These are phyloP conservation scores for Remorina albescens DNA, from an alignment of 2,797 vertebrate genomes.

Conservation along the genomic window DNA sequence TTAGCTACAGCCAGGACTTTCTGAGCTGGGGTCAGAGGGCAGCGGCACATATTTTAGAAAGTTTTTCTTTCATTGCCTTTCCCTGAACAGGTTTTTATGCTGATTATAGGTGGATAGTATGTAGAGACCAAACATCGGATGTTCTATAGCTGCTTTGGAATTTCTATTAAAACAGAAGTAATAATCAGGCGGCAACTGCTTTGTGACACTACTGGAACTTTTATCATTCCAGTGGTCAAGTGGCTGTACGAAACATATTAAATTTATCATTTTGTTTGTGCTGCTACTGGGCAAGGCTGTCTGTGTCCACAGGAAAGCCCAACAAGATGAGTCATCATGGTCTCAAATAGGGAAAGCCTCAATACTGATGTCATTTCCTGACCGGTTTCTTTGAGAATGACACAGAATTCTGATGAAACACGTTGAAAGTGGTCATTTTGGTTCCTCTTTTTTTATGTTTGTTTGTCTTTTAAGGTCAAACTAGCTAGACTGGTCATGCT, in stretches of 20 bases:
- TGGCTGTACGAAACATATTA: conserved; percentile 13
- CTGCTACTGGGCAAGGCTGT: conserved; percentile 55
- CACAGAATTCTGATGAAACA: conserved; percentile 69
- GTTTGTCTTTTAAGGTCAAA: not conserved
- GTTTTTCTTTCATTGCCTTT: not conserved
- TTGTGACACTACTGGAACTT: conserved; percentile 7
- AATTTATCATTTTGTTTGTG: conserved; percentile 24
- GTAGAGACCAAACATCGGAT: not conserved
- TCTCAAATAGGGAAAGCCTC: conserved; percentile 59
- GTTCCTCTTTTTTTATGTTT: not conserved
- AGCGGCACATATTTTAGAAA: conserved; percentile 19
- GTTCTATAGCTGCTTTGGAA: conserved; percentile 15
- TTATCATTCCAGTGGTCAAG: no score
- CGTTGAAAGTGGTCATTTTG: conserved; percentile 46
- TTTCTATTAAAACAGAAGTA: not conserved
- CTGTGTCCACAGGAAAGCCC: conserved; percentile 34
- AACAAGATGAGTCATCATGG: conserved; percentile 54
- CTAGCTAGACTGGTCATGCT: not conserved
- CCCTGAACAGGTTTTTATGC: not conserved
- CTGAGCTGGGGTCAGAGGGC: conserved; percentile 27
- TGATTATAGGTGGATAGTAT: conserved; percentile 10
- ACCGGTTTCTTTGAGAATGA: conserved; percentile 40
- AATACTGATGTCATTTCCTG: conserved; percentile 71
- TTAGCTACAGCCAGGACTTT: conserved; percentile 39
- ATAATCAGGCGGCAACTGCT: not conserved